A percentile compares a stretch with the other conserved stretches of the same genome.
These are phyloP conservation scores for Myotis myotis DNA, from an alignment of 2,797 vertebrate genomes.

Conservation along the genomic window DNA sequence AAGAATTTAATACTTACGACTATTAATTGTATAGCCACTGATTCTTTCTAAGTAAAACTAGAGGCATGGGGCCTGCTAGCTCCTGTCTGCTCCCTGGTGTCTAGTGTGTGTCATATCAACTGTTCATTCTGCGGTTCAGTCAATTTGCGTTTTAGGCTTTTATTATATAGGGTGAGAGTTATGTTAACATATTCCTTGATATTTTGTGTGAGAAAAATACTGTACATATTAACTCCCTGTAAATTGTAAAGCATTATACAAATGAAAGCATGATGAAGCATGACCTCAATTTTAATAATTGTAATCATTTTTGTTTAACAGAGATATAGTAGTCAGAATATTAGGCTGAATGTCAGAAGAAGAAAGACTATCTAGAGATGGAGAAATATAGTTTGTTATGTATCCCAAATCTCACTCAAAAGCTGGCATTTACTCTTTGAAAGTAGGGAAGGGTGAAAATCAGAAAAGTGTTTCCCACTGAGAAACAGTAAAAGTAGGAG, in stretches of 20 bases:
- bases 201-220: background rate
- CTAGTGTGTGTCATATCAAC: too few species aligned
- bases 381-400: background rate
- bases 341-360: background rate
- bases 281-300: background rate
- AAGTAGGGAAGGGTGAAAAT: background rate
- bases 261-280: background rate
- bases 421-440: background rate
- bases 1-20: background rate
- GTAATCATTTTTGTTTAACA: background rate
- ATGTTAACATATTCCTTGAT: background rate
- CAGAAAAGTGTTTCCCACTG: background rate
- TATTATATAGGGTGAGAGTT: background rate
- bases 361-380: background rate
- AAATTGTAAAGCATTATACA: background rate
- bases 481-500: background rate
- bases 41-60: background rate
- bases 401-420: background rate
- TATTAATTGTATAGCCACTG: background rate
- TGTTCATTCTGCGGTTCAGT: fast-evolving
- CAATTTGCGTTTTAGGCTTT: too few species aligned
- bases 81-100: too few species aligned
- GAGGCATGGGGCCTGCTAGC: too few species aligned
- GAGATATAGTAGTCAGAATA: background rate
- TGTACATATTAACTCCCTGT: background rate